A percentile compares a stretch with the other conserved stretches of the same genome.
Conservation (phyloP, 2,797 vertebrate genomes). For the Picus viridis region DNA sequence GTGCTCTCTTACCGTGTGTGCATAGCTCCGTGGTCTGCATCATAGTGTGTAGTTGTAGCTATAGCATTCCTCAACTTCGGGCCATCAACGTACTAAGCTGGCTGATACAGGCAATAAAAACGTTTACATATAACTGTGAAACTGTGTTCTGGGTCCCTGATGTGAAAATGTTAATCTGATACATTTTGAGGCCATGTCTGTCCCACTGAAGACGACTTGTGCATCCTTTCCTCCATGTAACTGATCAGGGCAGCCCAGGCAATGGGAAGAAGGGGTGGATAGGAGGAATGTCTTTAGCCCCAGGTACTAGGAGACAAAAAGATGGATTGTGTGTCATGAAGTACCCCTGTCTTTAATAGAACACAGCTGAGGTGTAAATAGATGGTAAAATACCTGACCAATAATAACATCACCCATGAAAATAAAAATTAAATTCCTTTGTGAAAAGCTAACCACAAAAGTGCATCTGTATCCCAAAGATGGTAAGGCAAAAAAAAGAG, state of each 20-base stretch:
- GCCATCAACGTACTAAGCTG: not conserved
- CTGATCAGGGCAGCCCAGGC: not conserved
- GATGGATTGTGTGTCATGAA: not conserved
- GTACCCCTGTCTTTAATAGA: not conserved
- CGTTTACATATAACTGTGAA: not conserved
- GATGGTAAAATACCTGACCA: not conserved
- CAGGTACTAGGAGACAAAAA: not conserved
- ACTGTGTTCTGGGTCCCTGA: not conserved
- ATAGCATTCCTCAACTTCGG: not conserved
- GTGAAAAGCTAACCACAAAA: slow-evolving; percentile 1
- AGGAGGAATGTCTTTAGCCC: not conserved
- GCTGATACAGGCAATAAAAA: not conserved
- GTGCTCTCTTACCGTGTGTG: rapidly evolving
- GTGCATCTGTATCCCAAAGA: not conserved
- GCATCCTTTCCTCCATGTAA: not conserved
- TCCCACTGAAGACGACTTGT: not conserved
- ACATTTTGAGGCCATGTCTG: not conserved
- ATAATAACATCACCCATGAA: not conserved
- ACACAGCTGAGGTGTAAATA: not conserved
- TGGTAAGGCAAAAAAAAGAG: not conserved
- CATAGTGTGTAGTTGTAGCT: not conserved
- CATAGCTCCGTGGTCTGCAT: not conserved
- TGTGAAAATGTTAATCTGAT: not conserved
- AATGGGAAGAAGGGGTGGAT: rapidly evolving
- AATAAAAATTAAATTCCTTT: not conserved